These are phyloP conservation scores for Hirtodrosophila confusa DNA, from an alignment of 2,888 invertebrate genomes.

Conservation along the genomic window DNA sequence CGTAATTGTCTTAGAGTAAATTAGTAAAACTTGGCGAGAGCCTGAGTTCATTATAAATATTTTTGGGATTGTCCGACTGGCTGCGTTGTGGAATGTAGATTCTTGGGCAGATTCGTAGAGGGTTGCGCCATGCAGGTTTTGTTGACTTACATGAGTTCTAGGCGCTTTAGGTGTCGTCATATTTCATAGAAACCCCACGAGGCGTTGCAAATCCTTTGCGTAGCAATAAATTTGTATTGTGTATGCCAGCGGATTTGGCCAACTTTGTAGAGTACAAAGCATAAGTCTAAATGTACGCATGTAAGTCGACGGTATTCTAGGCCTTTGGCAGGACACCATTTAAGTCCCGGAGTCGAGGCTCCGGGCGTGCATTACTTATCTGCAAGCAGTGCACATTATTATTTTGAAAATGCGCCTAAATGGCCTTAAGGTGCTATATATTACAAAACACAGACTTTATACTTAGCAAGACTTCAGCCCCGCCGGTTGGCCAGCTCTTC, in stretches of 20 bases:
- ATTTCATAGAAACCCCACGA: conserved; percentile 17
- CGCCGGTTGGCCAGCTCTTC: conserved; percentile 10
- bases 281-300: too few relatives aligned
- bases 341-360: too few relatives aligned
- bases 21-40: conserved; percentile 39
- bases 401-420: conserved; percentile 56
- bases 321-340: too few relatives aligned
- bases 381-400: conserved; percentile 47
- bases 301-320: neutral
- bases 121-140: too few relatives aligned
- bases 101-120: too few relatives aligned
- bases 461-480: conserved; percentile 36
- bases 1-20: conserved; percentile 55
- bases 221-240: conserved; percentile 43
- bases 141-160: neutral
- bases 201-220: conserved; percentile 44
- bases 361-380: conserved; percentile 46
- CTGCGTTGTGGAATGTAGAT: neutral
- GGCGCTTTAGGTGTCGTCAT: conserved; percentile 1
- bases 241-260: conserved; percentile 20
- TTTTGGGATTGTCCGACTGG: neutral
- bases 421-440: conserved; percentile 61
- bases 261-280: too few relatives aligned
- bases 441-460: conserved; percentile 26
- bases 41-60: neutral